Base-by-base conservation (phyloP, 1,140 invertebrate genomes). In the Aphelenchoides avenae region DNA sequence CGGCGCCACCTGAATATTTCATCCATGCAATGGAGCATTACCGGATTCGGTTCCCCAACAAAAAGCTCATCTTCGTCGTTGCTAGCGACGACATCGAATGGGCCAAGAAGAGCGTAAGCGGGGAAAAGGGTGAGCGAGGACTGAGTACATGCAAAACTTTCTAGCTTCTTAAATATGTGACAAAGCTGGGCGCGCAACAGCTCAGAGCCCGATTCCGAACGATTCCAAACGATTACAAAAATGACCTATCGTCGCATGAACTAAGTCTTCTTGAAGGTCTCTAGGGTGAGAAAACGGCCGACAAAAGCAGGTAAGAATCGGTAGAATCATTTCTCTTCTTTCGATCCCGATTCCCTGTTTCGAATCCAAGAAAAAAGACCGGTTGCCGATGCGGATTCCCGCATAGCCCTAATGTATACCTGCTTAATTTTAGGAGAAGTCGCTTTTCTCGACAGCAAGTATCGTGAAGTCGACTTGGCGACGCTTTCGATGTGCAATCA, bases 381-480 rank as follows among this genome's bases (percentile, higher is more conserved):
- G 3, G n/a, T 1, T 56, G 13, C n/a, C 18, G 13, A 15, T 18
- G 47, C 18, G 13, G 11, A 13, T 13, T 15, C 51, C 11, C 3
- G 3, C 3, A 13, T 55, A 13, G n/a, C 26, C 15, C 13, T 55
- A 13, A 52, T 55, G 13, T 52, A 0, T 11, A 11, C n/a, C 11
- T 18, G 39, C 9, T 9, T 15, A 2, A 3, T 22, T 44, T 52
- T 26, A 62, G 61, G 39, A 9, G 40, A 64, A 51, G 44, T 63
- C n/a, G 13, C 60, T 5, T 60, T 60, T 37, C 26, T 60, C 5
- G 40, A 27, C 7, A 57, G 42, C 33, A 20, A 15, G 1, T 22
- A 55, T n/a, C 41, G 68, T 20, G 68, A 68, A 56, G 49, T 77
- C 3, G 74, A 76, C 52, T 44, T 76, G 57, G 70, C 74, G 13